Base-by-base conservation (phyloP, 2,888 invertebrate genomes). In the Drosophila prolongata region DNA sequence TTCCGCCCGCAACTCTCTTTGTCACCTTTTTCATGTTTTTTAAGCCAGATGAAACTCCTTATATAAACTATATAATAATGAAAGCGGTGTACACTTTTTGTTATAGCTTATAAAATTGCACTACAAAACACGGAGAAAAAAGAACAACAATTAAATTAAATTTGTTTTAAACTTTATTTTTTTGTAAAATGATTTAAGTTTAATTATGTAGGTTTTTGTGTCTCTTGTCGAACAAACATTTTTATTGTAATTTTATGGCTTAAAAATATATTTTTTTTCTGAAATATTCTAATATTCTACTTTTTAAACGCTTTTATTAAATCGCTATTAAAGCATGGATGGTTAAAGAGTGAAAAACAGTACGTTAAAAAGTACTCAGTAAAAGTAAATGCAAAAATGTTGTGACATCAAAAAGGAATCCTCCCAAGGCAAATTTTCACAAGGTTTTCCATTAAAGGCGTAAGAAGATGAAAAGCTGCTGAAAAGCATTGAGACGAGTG, bases 301-400 rank as follows among this genome's bases (percentile, higher is more conserved):
- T 10, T 14, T 34, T 44, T 16, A 35, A 61, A 61, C 16, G 9
- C 6, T 50, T 64, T 69, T 24, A 24, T 4, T 24, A 24, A 24
- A 24, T 24, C 24, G 24, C 24, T 24, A 24, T 76, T 66, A 65
- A 67, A 64, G 59, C 58, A 65, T 76, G 70, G 73, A 73, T 77
- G 79, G 67, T 67, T 65, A 67, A 52, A n/a, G 14, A 34, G 16
- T 10, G 1, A 16, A 14, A 49, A 50, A 6, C 37, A 19, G 13
- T n/a, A 3, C 43, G 43, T 19, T 38, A 14, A 5, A 1, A 1
- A 10, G 14, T 35, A 10, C 65, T 62, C 53, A 65, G 62, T 65
- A 62, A 53, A 52, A 35, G n/a, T 30, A 50, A 49, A 13, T 19
- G 34, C 34, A 44, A 55, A 58, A 58, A 27, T 38, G 61, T 58